Evolutionary conservation across 2,888 invertebrate genomes (phyloP), one percentile per base, ranked within the genome.

Genomic region (Aleiodes alternator): DNA sequence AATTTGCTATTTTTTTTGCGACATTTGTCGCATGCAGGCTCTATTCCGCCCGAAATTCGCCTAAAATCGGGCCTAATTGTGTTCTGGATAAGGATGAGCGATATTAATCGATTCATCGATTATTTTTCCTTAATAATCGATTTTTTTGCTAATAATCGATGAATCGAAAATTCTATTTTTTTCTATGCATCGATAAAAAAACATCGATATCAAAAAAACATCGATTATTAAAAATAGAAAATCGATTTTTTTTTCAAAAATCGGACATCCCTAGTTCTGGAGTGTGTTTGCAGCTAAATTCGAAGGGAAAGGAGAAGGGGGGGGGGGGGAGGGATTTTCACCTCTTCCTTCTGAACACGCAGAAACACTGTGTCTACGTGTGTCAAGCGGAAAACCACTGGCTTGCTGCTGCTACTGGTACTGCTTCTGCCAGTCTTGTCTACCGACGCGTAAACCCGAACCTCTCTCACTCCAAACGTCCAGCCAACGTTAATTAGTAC

Each of bases 401-500:
- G 48, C 64, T 48, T 14, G 14, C 34, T 43, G 14, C 34, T 43
- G 43, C 43, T 23, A 23, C 23, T 43, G 43, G 9, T 43, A 43
- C 43, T 43, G 43, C 43, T 9, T 5, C 43, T 8, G 38, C 3
- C 23, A 23, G 23, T 43, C 43, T 53, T 66, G 75, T 72, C 71
- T 53, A 75, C 71, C 75, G 66, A 72, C 75, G 75, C 75, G 71
- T 76, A 72, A 76, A 76, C 61, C 72, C 64, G 55, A 50, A 66
- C 48, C 50, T 64, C 75, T 48, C 64, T 43, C 43, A 43, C 43
- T 56, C 71, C 61, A 56, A 76, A 72, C 72, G 72, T 76, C 68
- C 72, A 69, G 75, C 53, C 51, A 68, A 51, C 72, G 72, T 76
- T 76, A 76, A 76, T 76, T 76, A 76, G 72, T 76, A 72, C 72